phyloP scores from a whole-genome alignment of 2,888 invertebrate genomes.

The Ophion slaviceki region DNA sequence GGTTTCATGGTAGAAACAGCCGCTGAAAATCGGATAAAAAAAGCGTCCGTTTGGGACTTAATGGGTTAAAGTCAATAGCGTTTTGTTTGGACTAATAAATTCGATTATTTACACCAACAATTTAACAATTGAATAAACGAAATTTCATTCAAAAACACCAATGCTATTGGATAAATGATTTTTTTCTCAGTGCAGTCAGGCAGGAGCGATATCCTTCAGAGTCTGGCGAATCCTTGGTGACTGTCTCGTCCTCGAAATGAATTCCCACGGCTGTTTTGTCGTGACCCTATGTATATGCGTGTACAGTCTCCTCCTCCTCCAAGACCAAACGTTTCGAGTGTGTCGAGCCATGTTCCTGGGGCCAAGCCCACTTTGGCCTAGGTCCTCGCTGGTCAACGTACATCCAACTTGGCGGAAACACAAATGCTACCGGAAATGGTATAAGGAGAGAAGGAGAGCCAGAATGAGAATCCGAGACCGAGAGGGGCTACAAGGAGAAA shows the following conservation, averaged over 20 bases:
- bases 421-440: conserved; percentile 63
- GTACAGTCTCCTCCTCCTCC: conserved; percentile 50
- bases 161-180: no score
- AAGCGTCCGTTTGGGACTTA: no score
- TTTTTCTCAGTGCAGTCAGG: conserved; percentile 14
- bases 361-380: conserved; percentile 33
- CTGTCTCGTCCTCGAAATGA: conserved; percentile 66
- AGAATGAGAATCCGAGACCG: conserved; percentile 6
- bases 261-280: conserved; percentile 43
- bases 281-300: not conserved
- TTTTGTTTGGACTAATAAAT: no score
- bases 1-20: no score
- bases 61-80: no score
- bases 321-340: conserved; percentile 59
- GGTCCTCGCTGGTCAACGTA: conserved; percentile 41
- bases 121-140: no score
- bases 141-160: no score
- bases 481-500: conserved; percentile 23
- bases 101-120: no score
- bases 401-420: conserved; percentile 53
- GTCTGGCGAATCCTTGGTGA: conserved; percentile 39
- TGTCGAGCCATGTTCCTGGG: conserved; percentile 54
- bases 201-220: conserved; percentile 64
- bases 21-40: no score
- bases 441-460: conserved; percentile 35